A percentile compares a stretch with the other conserved stretches of the same genome.
phyloP scores from a whole-genome alignment of 2,888 invertebrate species.

The Drosophila flavopinicola region DNA sequence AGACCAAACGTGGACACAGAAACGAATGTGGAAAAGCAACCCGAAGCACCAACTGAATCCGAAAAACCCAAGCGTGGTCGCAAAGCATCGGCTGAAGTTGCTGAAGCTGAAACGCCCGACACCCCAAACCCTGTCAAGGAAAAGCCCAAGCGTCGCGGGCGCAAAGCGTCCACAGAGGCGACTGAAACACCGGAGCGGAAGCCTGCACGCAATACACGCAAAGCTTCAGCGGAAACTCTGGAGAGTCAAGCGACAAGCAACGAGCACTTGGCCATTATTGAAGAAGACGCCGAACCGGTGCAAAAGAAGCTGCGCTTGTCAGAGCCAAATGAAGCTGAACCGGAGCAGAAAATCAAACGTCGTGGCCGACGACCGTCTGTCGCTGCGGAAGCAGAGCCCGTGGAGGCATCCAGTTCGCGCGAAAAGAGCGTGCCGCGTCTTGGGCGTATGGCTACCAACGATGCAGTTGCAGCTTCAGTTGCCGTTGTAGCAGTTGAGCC shows the following conservation, averaged over 20 bases:
- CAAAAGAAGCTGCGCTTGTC: slow-evolving; percentile 8
- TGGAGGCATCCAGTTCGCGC: slow-evolving; percentile 5
- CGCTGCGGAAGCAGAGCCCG: neutral
- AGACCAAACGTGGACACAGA: too few species aligned
- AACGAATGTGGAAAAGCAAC: neutral
- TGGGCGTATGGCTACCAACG: slow-evolving; percentile 29
- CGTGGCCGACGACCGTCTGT: slow-evolving; percentile 37
- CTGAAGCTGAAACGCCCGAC: slow-evolving; percentile 2
- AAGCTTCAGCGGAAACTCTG: slow-evolving; percentile 42
- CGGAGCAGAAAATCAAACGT: slow-evolving; percentile 11
- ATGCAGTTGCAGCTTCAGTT: slow-evolving; percentile 3
- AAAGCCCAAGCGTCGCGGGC: slow-evolving; percentile 24
- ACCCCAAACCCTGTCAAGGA: slow-evolving; percentile 9
- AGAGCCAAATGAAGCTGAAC: neutral
- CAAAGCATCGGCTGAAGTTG: slow-evolving; percentile 32
- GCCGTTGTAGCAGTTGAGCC: neutral
- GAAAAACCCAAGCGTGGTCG: slow-evolving; percentile 32
- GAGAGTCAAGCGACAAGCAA: slow-evolving; percentile 1
- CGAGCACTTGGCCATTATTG: slow-evolving; percentile 5
- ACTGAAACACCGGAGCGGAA: slow-evolving; percentile 19
- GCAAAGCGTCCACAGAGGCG: slow-evolving; percentile 35
- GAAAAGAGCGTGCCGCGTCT: slow-evolving; percentile 27
- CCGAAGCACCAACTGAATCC: neutral
- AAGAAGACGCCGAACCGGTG: slow-evolving; percentile 22
- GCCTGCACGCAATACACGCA: slow-evolving; percentile 29